Evolutionary conservation across 1,140 invertebrate genomes (phyloP).

Genomic region (Tribolium castaneum): DNA sequence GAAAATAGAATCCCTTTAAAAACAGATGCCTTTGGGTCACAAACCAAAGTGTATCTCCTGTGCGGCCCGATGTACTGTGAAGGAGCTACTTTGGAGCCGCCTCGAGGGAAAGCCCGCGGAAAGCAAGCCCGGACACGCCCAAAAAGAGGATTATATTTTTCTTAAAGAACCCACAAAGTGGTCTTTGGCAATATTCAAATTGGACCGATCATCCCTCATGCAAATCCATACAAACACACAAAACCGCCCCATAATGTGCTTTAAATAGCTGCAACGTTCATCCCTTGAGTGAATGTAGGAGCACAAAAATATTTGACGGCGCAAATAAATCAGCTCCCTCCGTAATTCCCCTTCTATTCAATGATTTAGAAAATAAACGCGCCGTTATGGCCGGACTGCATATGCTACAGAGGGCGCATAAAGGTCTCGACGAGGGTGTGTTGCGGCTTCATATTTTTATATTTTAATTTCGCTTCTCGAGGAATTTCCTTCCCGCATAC

Average conservation of each 20-base stretch:
- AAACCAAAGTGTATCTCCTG: constrained; percentile 54
- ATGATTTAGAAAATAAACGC: constrained; percentile 42
- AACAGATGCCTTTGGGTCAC: constrained; percentile 60
- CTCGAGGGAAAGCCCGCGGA: background rate
- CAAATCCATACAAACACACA: constrained; percentile 6
- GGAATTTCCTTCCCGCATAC: constrained; percentile 12
- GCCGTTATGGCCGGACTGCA: constrained; percentile 21
- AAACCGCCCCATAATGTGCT: constrained; percentile 1
- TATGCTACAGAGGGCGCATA: constrained; percentile 17
- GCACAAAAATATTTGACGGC: constrained; percentile 23
- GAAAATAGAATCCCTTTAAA: constrained; percentile 62
- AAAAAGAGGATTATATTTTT: constrained; percentile 33
- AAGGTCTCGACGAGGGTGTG: background rate
- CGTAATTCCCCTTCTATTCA: constrained; percentile 24
- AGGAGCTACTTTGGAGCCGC: constrained; percentile 23
- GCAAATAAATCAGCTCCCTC: constrained; percentile 35
- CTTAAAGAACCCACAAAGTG: background rate
- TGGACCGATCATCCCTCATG: background rate
- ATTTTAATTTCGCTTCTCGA: constrained; percentile 21
- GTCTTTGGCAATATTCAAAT: constrained; percentile 5
- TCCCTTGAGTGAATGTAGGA: constrained; percentile 3
- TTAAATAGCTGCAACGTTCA: constrained; percentile 12
- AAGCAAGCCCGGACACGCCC: constrained; percentile 19
- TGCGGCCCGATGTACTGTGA: constrained; percentile 37
- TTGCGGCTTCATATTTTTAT: constrained; percentile 17